Percentiles rank a stretch among this genome's conserved stretches.
phyloP scores from a whole-genome alignment of 2,888 invertebrate species.

The Hemicrepidius hirtus region DNA sequence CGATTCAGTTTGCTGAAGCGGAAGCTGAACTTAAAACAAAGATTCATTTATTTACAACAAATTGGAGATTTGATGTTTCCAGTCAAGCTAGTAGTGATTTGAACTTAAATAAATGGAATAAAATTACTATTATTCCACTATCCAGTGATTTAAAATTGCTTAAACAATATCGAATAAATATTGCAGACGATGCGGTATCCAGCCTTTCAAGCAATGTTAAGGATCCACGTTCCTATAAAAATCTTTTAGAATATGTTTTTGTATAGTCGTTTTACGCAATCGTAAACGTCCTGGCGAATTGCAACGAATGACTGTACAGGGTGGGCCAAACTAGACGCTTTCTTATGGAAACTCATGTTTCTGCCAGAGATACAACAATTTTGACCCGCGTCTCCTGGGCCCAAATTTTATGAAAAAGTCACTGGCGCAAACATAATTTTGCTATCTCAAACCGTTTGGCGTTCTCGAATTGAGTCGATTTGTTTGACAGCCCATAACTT shows the following conservation, averaged over 20 bases:
- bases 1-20: conserved; percentile 33
- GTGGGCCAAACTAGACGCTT: too few species aligned
- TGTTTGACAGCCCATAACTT: too few species aligned
- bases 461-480: too few species aligned
- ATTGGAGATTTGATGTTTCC: conserved; percentile 54
- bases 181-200: neutral
- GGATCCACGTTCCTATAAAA: conserved; percentile 30
- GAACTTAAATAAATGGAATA: conserved; percentile 52
- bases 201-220: neutral
- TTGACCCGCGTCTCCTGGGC: too few species aligned
- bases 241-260: conserved; percentile 44
- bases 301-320: too few species aligned
- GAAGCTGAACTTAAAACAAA: conserved; percentile 52
- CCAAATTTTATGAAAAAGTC: too few species aligned
- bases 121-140: conserved; percentile 49
- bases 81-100: conserved; percentile 41
- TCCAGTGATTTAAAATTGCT: conserved; percentile 50
- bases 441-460: too few species aligned
- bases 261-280: conserved; percentile 41
- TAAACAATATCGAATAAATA: conserved; percentile 44
- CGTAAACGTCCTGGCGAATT: conserved; percentile 51
- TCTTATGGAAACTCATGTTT: too few species aligned
- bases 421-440: too few species aligned
- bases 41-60: conserved; percentile 43
- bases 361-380: too few species aligned